Base-by-base conservation (phyloP, 2,797 vertebrate genomes). In the Sebastes paucispinis region DNA sequence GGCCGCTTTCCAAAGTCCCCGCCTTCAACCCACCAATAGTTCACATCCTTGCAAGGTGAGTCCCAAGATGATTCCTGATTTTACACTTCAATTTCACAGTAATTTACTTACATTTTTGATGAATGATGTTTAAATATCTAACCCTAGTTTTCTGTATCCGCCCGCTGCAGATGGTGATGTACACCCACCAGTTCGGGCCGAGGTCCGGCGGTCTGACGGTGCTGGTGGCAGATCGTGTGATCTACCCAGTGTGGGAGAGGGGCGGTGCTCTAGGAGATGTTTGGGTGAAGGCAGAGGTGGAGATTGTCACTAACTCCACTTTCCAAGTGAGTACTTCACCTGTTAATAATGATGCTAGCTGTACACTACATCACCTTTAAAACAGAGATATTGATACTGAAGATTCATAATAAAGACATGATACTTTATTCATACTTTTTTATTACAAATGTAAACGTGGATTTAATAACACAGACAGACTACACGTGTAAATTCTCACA, bases 201-300 rank as follows among this genome's bases (percentile, higher is more conserved):
- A 80, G 94, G 80, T 92, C 91, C 0, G 93, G 94, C 9, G 95
- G 89, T 14, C 93, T 96, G 76, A 92, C 96, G 0, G 94, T 96
- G 77, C 73, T 96, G 87, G 94, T 96, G 76, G 92, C 94, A 7
- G 91, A 69, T 8, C 6, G 1, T 6, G 4, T 34, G 1, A 89
- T 96, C 62, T 86, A 88, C 75, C 94, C 94, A 0, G 89, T 97
- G 58, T 94, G 96, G 91, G 88, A 95, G 77, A 91, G 50, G 0
- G 97, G 97, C 2, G 97, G 98, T 1, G 95, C 97, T 25, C 88
- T 97, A 36, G 97, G 97, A 1, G 94, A 95, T 25, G 84, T 87
- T 69, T 99, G 98, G 98, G 94, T 98, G 76, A 96, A 97, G 63
- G 97, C 97, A 27, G 96, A 95, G 81, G 95, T 97, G 71, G 91